Conservation (phyloP, 2,888 invertebrate genomes). For the Noctua janthe region DNA sequence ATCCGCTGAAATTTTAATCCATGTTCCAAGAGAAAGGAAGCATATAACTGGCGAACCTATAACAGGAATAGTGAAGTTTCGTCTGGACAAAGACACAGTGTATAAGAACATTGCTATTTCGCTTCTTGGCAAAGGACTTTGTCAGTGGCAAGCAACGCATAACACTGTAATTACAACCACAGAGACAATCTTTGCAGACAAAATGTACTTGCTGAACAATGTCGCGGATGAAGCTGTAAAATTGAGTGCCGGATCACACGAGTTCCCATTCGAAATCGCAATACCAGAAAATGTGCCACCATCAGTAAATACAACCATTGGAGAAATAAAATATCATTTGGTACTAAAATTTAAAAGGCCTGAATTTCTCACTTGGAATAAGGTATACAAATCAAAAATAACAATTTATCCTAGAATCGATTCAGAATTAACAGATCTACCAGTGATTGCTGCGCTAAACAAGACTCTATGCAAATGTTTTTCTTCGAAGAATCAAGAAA, state of each 20-base stretch:
- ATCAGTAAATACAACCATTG: constrained; percentile 26
- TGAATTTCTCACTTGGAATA: constrained; percentile 1
- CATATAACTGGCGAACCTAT: constrained; percentile 63
- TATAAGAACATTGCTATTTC: constrained; percentile 63
- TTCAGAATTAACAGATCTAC: background rate
- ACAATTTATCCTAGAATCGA: constrained; percentile 23
- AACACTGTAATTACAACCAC: background rate
- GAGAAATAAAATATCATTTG: constrained; percentile 36
- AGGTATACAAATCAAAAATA: constrained; percentile 15
- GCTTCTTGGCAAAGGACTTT: constrained; percentile 64
- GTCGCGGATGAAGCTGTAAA: background rate
- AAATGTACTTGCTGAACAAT: constrained; percentile 8
- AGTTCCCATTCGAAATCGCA: constrained; percentile 27
- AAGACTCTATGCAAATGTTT: constrained; percentile 31
- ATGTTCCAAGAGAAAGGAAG: constrained; percentile 41
- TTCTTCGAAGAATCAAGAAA: constrained; percentile 25
- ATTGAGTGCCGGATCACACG: constrained; percentile 23
- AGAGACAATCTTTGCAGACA: constrained; percentile 4
- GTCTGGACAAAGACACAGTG: constrained; percentile 59
- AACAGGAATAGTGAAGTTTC: constrained; percentile 63
- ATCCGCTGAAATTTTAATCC: constrained; percentile 66
- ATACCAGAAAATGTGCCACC: constrained; percentile 41
- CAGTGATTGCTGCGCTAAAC: constrained; percentile 13
- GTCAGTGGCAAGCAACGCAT: background rate
- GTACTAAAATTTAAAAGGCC: constrained; percentile 35